These are phyloP conservation scores for Pediacus dermestoides DNA, from an alignment of 2,888 invertebrate species.

Conservation along the genomic window DNA sequence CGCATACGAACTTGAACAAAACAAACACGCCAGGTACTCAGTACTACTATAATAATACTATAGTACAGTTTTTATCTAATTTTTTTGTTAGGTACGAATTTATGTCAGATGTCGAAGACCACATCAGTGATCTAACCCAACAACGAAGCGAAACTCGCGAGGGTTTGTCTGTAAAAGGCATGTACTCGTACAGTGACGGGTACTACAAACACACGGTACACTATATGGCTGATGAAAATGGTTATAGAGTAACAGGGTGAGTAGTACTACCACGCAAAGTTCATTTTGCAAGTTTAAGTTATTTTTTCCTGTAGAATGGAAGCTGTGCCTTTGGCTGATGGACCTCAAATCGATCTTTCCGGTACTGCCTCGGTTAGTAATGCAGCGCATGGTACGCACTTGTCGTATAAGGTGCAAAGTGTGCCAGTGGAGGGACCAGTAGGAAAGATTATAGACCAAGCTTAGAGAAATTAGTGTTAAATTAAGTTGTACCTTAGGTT, in stretches of 20 bases:
- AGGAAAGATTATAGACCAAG: slow-evolving; percentile 19
- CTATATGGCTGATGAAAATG: slow-evolving; percentile 60
- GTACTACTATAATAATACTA: neutral
- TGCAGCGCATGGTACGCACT: slow-evolving; percentile 46
- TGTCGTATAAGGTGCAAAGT: slow-evolving; percentile 46
- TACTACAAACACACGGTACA: slow-evolving; percentile 54
- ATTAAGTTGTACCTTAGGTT: neutral
- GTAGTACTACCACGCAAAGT: slow-evolving; percentile 19
- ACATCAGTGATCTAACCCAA: slow-evolving; percentile 50
- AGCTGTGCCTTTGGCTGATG: slow-evolving; percentile 47
- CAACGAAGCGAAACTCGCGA: slow-evolving; percentile 49
- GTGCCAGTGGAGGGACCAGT: slow-evolving; percentile 33
- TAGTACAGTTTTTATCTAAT: neutral
- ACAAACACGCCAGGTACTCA: slow-evolving; percentile 22
- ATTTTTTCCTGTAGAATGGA: slow-evolving; percentile 41
- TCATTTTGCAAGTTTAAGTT: neutral
- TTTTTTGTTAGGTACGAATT: slow-evolving; percentile 48
- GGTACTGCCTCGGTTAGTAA: slow-evolving; percentile 49
- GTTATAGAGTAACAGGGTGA: slow-evolving; percentile 58
- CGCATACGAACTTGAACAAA: slow-evolving; percentile 21
- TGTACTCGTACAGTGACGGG: slow-evolving; percentile 61
- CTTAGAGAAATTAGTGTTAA: slow-evolving; percentile 1
- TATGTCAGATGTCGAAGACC: slow-evolving; percentile 49
- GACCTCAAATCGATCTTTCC: slow-evolving; percentile 49
- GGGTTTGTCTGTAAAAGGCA: slow-evolving; percentile 51